A percentile compares a stretch with the other conserved stretches of the same genome.
phyloP scores from a whole-genome alignment of 2,888 invertebrate species.

The Ashinkailepas kermadecensis region DNA sequence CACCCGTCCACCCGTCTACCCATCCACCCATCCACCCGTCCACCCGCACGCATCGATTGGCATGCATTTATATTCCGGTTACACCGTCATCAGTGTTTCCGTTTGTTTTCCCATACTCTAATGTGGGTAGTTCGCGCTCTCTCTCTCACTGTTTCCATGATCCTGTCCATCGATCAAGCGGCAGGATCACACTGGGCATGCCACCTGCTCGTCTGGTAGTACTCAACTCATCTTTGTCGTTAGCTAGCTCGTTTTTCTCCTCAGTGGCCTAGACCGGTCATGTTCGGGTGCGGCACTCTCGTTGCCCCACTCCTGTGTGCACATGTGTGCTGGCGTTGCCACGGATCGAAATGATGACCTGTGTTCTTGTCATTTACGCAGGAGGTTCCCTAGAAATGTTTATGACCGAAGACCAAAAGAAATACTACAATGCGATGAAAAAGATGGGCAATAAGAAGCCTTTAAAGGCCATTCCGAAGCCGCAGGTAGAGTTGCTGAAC shows the following conservation, averaged over 20 bases:
- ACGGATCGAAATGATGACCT: not conserved
- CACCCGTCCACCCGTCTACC: no score
- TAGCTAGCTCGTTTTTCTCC: not conserved
- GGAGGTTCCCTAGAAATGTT: slow-evolving; percentile 98
- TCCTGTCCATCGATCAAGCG: no score
- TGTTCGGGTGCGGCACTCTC: no score
- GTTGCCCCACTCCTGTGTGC: not conserved
- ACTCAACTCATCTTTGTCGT: not conserved
- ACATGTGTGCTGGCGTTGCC: not conserved
- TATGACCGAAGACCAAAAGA: slow-evolving; percentile 99
- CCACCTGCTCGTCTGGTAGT: not conserved
- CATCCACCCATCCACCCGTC: no score
- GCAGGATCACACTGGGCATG: not conserved
- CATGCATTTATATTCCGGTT: no score
- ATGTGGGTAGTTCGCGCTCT: no score
- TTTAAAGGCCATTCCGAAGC: slow-evolving; percentile 94
- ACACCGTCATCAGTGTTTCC: no score
- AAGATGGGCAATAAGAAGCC: slow-evolving; percentile 99
- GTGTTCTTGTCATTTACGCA: slow-evolving; percentile 48
- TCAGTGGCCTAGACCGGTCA: not conserved
- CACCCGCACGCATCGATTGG: no score
- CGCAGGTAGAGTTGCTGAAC: slow-evolving; percentile 61
- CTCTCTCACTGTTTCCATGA: no score
- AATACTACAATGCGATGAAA: slow-evolving; percentile 99
- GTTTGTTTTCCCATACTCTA: no score